Base-by-base conservation (phyloP, 2,113 vertebrate genomes). In the Pontoporia blainvillei region DNA sequence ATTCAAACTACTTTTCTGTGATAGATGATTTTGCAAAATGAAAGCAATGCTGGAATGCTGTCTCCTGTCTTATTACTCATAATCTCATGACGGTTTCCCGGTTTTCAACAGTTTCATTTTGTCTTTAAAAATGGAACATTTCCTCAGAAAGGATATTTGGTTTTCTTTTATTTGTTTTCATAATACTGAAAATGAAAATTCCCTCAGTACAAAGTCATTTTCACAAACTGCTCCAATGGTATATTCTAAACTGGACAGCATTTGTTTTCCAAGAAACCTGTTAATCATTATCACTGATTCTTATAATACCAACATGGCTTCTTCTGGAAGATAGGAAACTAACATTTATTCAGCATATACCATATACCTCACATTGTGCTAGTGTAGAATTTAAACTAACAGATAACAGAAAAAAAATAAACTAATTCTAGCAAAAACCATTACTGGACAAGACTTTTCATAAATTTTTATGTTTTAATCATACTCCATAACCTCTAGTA, bases 1-100 rank as follows among this genome's bases (percentile, higher is more conserved):
- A 96, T 95, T 98, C 69, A 96, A 95, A 34, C 0, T 89, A 96
- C 89, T 98, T 97, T 96, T 93, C 92, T 41, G 34, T 88, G 92
- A 82, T 72, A 96, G 72, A 97, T 92, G 97, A 96, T 93, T 97
- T 90, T 75, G 92, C 76, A 97, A 92, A 87, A 3, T 8, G 98
- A 97, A 97, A 96, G 96, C 78, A 96, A 96, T 95, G 85, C 27
- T 94, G 91, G 1, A 96, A 87, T 84, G 72, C 57, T 3, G 0
- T 92, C 79, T 92, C 59, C 61, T 41, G 73, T 96, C 96, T 98
- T 90, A 97, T 97, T 86, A 49, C 72, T 88, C 76, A 94, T 23
- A 93, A 91, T 52, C 83, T 96, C 41, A 17, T 78, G 89, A 86
- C 59, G 29, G 20, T 49, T 96, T 9, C 73, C 31, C 29, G 2